Evolutionary conservation across 2,888 invertebrate species (phyloP), one percentile per base, ranked within the genome.

Genomic region (Mesodorylaimus sp.): DNA sequence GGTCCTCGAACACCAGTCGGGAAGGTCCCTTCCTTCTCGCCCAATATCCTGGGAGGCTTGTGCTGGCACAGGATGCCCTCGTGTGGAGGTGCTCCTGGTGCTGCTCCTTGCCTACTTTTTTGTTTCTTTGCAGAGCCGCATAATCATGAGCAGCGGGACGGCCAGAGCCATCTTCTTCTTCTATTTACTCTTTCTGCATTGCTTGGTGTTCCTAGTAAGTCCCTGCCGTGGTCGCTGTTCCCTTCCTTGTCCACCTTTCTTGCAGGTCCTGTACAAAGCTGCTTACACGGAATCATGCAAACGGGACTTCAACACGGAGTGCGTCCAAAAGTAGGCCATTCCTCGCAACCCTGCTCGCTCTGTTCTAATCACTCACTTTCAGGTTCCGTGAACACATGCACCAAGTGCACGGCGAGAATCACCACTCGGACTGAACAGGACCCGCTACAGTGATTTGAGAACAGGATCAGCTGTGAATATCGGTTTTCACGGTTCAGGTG

Each of bases 181-280:
- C 59, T 74, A 74, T 64, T 68, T 70, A 3, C 54, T 73, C 28
- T 55, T 73, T 5, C 65, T 74, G 10, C 74, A 73, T 54, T 58
- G 66, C 26, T 61, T 73, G 19, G 68, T 73, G 10, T 73, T 73
- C 60, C 54, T 71, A 61, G 72, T 71, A 54, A 60, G 66, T 60
- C 45, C 27, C 37, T 13, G 41, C 13, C 13, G n/a, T 27, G 16
- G 45, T 52, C 16, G 45, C 50, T 28, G 23, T 21, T 23, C 1
- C 10, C 13, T 45, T 45, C 7, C 2, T 39, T 42, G 16, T 32
- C 21, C 24, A 36, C 24, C 32, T 27, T 41, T 32, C 16, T 49
- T 56, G 23, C 53, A 60, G 60, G 58, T 70, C 3, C 61, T 73
- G 53, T 73, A 72, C 61, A 69, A 70, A 52, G 57, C 70, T 55